Base-by-base conservation (phyloP, 2,797 vertebrate species). In the Typhlichthys subterraneus region DNA sequence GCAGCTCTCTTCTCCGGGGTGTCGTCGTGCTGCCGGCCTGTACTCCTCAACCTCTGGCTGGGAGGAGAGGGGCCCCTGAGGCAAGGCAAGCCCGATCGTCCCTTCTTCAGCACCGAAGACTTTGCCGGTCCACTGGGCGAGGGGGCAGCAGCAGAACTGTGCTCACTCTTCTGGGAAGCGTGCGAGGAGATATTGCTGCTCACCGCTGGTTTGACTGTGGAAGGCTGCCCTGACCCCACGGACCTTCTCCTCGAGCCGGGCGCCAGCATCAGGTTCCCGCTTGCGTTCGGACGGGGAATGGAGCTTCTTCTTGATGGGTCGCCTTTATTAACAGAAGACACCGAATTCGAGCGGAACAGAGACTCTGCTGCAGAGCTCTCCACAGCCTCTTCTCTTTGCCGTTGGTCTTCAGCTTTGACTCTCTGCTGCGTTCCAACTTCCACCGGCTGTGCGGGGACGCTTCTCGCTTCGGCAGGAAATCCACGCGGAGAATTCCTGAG, bases 271-370 rank as follows among this genome's bases (percentile, higher is more conserved):
- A 75, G 57, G 29, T 69, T 46, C 31, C 70, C 57, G 51, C 70
- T 64, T 3, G 62, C 55, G 15, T 79, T 79, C 1, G 74, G 83
- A 17, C 61, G 76, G 65, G 87, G 85, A 65, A 88, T 79, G 1
- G 75, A 71, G 67, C 83, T 90, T 64, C 75, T 86, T 57, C 73
- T 85, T 13, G 63, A 46, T 29, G 23, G 23, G 19, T 82, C 70
- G 0, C 23, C 23, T n/a, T 53, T 82, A 50, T 66, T 75, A 31
- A 53, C 50, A 42, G 70, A 29, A 13, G 72, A 50, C 4, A 33
- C 56, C 15, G n/a, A 0, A 48, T 70, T 67, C 33, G 62, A 51
- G 8, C 14, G 2, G 0, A 31, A 56, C n/a, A 38, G 23, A 17
- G 19, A 13, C 48, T 31, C 52, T 7, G 59, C 19, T 33, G 69